These are phyloP conservation scores for Camponotus pennsylvanicus DNA, from an alignment of 1,140 invertebrate genomes.

Conservation along the genomic window DNA sequence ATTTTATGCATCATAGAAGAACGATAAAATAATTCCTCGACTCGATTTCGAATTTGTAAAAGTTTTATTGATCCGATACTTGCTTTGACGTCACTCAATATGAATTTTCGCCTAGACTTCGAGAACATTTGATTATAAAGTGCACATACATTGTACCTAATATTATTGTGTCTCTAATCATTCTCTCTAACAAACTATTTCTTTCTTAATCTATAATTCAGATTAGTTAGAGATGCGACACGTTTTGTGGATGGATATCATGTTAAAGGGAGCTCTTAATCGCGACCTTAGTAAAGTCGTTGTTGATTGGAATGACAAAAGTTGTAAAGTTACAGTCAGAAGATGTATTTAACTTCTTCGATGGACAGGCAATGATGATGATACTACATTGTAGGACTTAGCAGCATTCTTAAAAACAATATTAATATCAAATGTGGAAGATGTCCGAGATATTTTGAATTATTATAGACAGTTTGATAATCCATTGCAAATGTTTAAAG, in stretches of 20 bases:
- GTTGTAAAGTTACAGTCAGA: conserved; percentile 94
- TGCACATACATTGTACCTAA: conserved; percentile 45
- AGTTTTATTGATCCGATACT: conserved; percentile 68
- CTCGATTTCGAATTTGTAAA: conserved; percentile 69
- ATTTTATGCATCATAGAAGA: conserved; percentile 70
- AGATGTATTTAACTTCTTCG: conserved; percentile 96
- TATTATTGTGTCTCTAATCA: conserved; percentile 41
- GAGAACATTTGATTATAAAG: conserved; percentile 46
- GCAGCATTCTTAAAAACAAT: conserved; percentile 97
- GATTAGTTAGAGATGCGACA: conserved; percentile 98
- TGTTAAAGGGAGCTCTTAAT: conserved; percentile 98
- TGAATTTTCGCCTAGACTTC: conserved; percentile 33
- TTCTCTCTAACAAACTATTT: conserved; percentile 50
- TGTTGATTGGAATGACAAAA: conserved; percentile 97
- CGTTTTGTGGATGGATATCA: conserved; percentile 98
- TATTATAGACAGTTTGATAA: conserved; percentile 98
- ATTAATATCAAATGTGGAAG: conserved; percentile 94
- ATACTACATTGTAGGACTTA: conserved; percentile 95
- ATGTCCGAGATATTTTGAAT: conserved; percentile 96
- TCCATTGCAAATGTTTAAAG: conserved; percentile 96
- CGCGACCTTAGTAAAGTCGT: conserved; percentile 98
- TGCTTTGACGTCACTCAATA: conserved; percentile 42
- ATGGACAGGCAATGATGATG: conserved; percentile 98
- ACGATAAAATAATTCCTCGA: conserved; percentile 63
- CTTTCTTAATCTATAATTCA: conserved; percentile 86